Conservation (phyloP, 2,888 invertebrate genomes). For the Clusia tigrina region DNA sequence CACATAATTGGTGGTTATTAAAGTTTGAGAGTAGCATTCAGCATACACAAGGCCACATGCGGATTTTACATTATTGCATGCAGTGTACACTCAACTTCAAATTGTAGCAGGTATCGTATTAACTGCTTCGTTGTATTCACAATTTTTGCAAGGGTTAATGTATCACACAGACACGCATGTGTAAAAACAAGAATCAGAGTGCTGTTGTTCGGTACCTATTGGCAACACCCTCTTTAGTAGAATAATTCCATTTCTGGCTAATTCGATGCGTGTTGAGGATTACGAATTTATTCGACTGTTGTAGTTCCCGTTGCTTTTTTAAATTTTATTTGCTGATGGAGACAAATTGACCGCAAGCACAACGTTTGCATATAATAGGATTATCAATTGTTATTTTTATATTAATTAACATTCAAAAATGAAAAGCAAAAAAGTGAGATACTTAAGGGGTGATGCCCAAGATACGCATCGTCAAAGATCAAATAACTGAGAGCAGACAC, state of each 20-base stretch:
- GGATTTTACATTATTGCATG: no score
- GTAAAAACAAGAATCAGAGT: neutral
- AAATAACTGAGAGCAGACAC: no score
- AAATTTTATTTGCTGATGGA: neutral
- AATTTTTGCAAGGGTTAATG: neutral
- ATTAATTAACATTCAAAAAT: constrained; percentile 1
- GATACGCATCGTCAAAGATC: no score
- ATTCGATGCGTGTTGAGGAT: constrained; percentile 41
- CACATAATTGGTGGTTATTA: no score
- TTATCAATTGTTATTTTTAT: constrained; percentile 3
- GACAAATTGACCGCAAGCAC: constrained; percentile 34
- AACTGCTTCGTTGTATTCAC: no score
- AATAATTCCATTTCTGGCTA: constrained; percentile 25
- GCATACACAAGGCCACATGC: no score
- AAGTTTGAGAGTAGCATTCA: no score
- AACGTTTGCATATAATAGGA: constrained; percentile 25
- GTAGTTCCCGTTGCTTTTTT: neutral
- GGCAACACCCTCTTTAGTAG: constrained; percentile 24
- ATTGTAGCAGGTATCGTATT: no score
- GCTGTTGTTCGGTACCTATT: neutral
- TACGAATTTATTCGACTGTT: no score
- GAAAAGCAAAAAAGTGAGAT: no score
- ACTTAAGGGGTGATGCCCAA: no score
- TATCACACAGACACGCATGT: neutral
- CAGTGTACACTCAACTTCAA: no score